These are phyloP conservation scores for Tenodera sinensis DNA, from an alignment of 2,888 invertebrate genomes.

Conservation along the genomic window DNA sequence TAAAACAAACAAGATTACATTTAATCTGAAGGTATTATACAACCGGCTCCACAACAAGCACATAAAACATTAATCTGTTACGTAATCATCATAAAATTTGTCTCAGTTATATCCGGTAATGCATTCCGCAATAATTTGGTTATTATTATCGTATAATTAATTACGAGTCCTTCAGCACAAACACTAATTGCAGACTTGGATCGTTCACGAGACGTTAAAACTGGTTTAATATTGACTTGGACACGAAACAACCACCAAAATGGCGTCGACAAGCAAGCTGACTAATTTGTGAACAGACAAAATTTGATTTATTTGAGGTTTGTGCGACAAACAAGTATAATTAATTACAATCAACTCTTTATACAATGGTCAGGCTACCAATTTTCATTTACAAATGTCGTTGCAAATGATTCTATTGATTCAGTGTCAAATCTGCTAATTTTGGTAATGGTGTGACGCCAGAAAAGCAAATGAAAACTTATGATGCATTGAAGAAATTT, in stretches of 20 bases:
- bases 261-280: too few species aligned
- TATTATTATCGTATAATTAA: neutral
- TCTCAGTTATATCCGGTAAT: neutral
- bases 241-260: too few species aligned
- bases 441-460: neutral
- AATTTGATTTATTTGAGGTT: neutral
- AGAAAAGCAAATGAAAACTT: too few species aligned
- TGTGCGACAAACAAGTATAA: neutral
- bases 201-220: neutral
- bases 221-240: too few species aligned
- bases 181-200: neutral
- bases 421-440: neutral
- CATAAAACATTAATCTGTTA: too few species aligned
- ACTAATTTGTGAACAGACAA: neutral
- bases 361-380: neutral
- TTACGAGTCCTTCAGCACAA: neutral
- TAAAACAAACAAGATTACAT: too few species aligned
- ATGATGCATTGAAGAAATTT: too few species aligned
- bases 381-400: neutral
- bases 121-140: neutral
- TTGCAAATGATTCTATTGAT: neutral
- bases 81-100: neutral
- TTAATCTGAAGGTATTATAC: too few species aligned
- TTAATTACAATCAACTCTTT: neutral
- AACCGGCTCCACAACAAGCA: too few species aligned